Evolutionary conservation across 2,797 vertebrate species (phyloP).

Genomic region (Phrynocephalus guinanensis): DNA sequence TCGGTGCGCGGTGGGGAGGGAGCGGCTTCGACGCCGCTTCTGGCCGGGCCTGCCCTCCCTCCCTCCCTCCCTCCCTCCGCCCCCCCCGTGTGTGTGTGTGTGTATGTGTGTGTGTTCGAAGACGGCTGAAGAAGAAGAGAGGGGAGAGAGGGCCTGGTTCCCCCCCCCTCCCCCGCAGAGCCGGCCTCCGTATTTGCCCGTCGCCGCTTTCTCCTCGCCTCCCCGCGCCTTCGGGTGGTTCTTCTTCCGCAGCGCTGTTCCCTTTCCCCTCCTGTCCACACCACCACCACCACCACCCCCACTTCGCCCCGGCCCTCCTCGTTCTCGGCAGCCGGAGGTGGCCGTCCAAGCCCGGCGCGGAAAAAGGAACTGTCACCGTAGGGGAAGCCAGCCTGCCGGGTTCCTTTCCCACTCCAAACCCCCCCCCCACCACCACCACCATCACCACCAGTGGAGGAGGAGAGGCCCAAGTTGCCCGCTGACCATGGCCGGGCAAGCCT

Average conservation of each 20-base stretch:
- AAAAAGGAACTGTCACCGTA: not conserved
- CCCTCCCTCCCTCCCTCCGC: not conserved
- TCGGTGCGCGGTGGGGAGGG: not conserved
- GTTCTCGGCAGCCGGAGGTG: not conserved
- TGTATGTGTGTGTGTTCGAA: not conserved
- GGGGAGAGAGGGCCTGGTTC: not conserved
- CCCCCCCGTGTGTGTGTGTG: not conserved
- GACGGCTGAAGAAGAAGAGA: not conserved
- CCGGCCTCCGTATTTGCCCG: constrained; percentile 54
- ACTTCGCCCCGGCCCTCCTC: not conserved
- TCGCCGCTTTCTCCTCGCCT: constrained; percentile 7
- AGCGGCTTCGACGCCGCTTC: too few species aligned
- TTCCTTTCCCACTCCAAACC: too few species aligned
- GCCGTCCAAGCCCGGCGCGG: too few species aligned
- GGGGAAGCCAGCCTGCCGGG: not conserved
- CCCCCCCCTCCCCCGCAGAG: not conserved
- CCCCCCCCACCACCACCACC: too few species aligned
- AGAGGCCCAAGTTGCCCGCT: constrained; percentile 17
- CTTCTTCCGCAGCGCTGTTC: not conserved
- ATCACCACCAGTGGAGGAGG: not conserved
- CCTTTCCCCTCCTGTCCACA: too few species aligned
- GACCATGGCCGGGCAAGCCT: not conserved
- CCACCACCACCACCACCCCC: not conserved
- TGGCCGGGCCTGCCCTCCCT: too few species aligned
- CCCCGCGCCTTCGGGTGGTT: not conserved